A percentile compares a stretch with the other conserved stretches of the same genome.
Evolutionary conservation across 2,797 vertebrate species (phyloP).

Genomic region (Gadopsis bispinosus): DNA sequence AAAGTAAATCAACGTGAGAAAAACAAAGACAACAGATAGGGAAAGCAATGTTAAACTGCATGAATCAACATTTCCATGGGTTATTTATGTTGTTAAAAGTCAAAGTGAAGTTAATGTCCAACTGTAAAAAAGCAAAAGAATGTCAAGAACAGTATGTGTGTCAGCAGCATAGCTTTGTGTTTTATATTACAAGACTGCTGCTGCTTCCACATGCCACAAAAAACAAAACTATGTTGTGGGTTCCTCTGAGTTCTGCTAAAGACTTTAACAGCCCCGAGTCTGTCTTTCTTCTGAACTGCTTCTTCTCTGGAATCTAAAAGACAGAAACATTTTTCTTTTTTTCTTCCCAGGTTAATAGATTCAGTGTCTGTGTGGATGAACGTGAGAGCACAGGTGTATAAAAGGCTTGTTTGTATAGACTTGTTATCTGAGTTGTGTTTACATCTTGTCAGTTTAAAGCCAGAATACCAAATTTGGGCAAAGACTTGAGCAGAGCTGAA

Average conservation of each 20-base stretch:
- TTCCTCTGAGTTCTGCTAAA: conserved; percentile 68
- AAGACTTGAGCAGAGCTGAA: conserved; percentile 9
- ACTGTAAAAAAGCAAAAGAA: conserved; percentile 20
- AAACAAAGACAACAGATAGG: neutral
- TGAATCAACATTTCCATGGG: conserved; percentile 10
- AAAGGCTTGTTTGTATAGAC: conserved; percentile 14
- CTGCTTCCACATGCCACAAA: conserved; percentile 61
- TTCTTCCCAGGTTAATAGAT: conserved; percentile 33
- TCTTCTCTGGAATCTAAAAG: conserved; percentile 47
- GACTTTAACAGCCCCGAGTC: conserved; percentile 67
- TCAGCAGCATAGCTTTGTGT: conserved; percentile 57
- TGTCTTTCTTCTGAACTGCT: conserved; percentile 36
- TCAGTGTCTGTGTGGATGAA: conserved; percentile 13
- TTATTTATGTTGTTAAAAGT: neutral
- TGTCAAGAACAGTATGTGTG: conserved; percentile 40
- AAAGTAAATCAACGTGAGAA: neutral
- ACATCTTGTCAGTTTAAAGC: conserved; percentile 20
- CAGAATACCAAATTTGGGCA: conserved; percentile 35
- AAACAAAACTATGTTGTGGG: conserved; percentile 70
- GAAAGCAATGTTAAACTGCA: neutral
- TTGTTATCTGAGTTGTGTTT: conserved; percentile 16
- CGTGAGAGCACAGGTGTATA: conserved; percentile 40
- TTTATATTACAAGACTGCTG: conserved; percentile 72
- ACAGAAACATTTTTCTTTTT: conserved; percentile 32
- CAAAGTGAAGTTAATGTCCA: neutral